Base-by-base conservation (phyloP, 2,113 vertebrate species). In the Oriolus oriolus region DNA sequence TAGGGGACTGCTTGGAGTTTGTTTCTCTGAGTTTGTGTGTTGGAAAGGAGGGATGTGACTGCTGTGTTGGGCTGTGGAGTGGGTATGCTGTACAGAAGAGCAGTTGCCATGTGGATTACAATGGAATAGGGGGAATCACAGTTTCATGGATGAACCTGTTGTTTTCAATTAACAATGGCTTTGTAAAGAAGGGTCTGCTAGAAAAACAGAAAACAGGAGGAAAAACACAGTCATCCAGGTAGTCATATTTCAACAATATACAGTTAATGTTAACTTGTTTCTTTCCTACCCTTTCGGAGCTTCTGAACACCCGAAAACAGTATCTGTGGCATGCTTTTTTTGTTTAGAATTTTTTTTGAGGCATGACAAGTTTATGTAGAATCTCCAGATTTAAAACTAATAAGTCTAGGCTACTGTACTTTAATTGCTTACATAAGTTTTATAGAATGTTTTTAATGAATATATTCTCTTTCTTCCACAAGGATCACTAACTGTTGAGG, bases 401-500 rank as follows among this genome's bases (percentile, higher is more conserved):
- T 35, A 64, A 57, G 16, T 87, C 39, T 78, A 85, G 17, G 16
- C 22, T 63, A n/a, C 31, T 77, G 44, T 78, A 44, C 69, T 76
- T 77, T 42, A 63, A 31, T 65, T 86, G 41, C 56, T 64, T 75
- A 33, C 18, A 4, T 35, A 65, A 37, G 11, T 49, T 90, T 71
- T 87, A 35, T 41, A 52, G 56, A 89, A 64, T 74, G 50, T 8
- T 69, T 81, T 90, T 73, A 95, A 90, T 70, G 1, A 83, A 59
- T 87, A 4, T 92, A n/a, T 94, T 95, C 75, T 95, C 61, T 89
- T 80, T 84, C 47, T 87, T 81, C 89, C 45, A 26, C 92, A 96
- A 99, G 99, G 97, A 39, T 96, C 97, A 16, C 98, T 99, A 93
- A 98, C 98, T 61, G 69, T 97, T 91, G 99, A 99, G 75, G 99